Percentiles rank a stretch among this genome's conserved stretches.
Evolutionary conservation across 1,140 invertebrate genomes (phyloP).

Genomic region (Samia ricini): DNA sequence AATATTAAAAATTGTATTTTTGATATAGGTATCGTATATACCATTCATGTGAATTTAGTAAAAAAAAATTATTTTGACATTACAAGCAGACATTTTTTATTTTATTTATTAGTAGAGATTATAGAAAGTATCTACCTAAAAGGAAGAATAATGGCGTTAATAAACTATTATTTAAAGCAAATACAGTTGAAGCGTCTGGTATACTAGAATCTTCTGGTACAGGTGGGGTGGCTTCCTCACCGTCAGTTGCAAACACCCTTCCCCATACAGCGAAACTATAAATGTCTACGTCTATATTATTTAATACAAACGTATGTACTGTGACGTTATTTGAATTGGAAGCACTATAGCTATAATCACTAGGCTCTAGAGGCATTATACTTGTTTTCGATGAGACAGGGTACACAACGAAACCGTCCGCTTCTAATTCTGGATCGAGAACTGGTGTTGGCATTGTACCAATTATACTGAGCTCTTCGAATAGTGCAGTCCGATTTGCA

Average conservation of each 20-base stretch:
- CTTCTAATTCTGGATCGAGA: slow-evolving; percentile 26
- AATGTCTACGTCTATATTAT: slow-evolving; percentile 33
- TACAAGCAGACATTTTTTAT: no score
- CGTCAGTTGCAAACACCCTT: slow-evolving; percentile 49
- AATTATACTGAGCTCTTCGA: slow-evolving; percentile 50
- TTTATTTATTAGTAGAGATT: neutral
- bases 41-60: no score
- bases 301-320: slow-evolving; percentile 29
- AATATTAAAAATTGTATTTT: no score
- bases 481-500: slow-evolving; percentile 39
- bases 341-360: slow-evolving; percentile 35
- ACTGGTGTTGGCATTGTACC: slow-evolving; percentile 44
- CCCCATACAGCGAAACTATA: slow-evolving; percentile 61
- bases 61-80: no score
- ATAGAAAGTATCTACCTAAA: neutral
- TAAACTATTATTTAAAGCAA: neutral
- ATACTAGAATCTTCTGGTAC: neutral
- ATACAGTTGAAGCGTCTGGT: neutral
- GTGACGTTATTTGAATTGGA: neutral
- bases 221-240: slow-evolving; percentile 32
- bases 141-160: neutral
- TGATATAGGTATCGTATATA: no score
- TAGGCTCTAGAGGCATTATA: slow-evolving; percentile 54
- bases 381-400: slow-evolving; percentile 50
- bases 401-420: slow-evolving; percentile 43